These are phyloP conservation scores for Peromyscus attwateri DNA, from an alignment of 2,797 vertebrate genomes.

Conservation along the genomic window DNA sequence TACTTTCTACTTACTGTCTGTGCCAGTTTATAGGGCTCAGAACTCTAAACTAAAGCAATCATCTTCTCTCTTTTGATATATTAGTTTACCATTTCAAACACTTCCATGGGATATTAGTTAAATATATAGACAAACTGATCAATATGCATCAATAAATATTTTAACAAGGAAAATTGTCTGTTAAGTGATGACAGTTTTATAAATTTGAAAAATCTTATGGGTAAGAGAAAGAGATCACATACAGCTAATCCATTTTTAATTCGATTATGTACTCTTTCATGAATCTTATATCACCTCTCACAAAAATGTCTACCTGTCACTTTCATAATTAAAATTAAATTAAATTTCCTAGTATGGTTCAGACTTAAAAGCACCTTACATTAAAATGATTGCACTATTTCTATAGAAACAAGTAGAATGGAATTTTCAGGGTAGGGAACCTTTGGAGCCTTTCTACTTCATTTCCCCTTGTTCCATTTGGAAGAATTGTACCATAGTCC, in stretches of 20 bases:
- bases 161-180: not conserved
- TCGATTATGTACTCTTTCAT: slow-evolving; percentile 56
- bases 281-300: slow-evolving; percentile 60
- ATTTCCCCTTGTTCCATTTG: not conserved
- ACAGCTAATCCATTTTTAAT: slow-evolving; percentile 68
- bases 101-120: not conserved
- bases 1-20: slow-evolving; percentile 24
- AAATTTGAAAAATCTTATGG: not conserved
- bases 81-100: not conserved
- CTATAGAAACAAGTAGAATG: slow-evolving; percentile 22
- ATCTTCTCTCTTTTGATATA: not conserved
- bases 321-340: slow-evolving; percentile 74
- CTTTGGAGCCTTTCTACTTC: not conserved
- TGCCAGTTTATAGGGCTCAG: not conserved
- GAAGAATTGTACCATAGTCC: not conserved
- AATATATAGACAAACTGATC: not conserved
- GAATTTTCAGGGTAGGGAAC: not conserved
- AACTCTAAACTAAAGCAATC: slow-evolving; percentile 36
- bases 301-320: slow-evolving; percentile 49
- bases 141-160: not conserved
- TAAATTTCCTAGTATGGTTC: slow-evolving; percentile 42
- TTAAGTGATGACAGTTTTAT: slow-evolving; percentile 10
- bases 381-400: slow-evolving; percentile 29
- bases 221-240: slow-evolving; percentile 16
- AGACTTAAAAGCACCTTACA: slow-evolving; percentile 50